Evolutionary conservation across 2,113 vertebrate genomes (phyloP).

Genomic region (Eurystomus gularis): DNA sequence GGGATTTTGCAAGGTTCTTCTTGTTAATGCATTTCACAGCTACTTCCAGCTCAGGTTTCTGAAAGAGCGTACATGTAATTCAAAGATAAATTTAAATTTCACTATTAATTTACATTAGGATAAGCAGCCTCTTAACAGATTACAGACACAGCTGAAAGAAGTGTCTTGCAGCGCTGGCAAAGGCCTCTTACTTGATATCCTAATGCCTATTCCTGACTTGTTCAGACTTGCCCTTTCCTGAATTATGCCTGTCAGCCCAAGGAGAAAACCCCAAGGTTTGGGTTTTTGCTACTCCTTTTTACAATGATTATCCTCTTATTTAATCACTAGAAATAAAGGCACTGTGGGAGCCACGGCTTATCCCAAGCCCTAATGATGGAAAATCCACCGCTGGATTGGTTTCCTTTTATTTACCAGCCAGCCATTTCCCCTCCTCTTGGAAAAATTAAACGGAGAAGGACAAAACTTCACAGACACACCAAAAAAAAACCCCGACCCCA

Average conservation of each 20-base stretch:
- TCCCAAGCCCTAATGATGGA: not conserved
- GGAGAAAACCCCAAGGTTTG: slow-evolving; percentile 27
- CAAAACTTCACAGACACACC: not conserved
- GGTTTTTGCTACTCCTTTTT: not conserved
- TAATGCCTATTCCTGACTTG: slow-evolving; percentile 7
- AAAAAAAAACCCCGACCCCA: not conserved
- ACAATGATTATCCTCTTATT: slow-evolving; percentile 37
- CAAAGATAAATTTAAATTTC: not conserved
- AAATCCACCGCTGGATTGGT: slow-evolving; percentile 5
- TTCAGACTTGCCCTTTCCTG: slow-evolving; percentile 44
- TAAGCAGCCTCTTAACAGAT: not conserved
- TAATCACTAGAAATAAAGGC: slow-evolving; percentile 33
- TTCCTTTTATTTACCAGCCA: not conserved
- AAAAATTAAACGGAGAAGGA: not conserved
- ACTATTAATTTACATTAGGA: not conserved
- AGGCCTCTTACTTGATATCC: not conserved
- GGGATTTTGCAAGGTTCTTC: slow-evolving; percentile 94
- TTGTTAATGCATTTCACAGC: slow-evolving; percentile 98
- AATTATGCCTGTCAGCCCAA: not conserved
- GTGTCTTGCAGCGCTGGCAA: not conserved
- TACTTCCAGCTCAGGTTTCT: slow-evolving; percentile 93
- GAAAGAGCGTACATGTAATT: slow-evolving; percentile 28
- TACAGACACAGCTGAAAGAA: not conserved
- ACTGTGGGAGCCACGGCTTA: slow-evolving; percentile 16
- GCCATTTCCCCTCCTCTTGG: not conserved